A percentile compares a stretch with the other conserved stretches of the same genome.
Conservation (phyloP, 1,140 invertebrate genomes). For the Phenacoccus solenopsis region DNA sequence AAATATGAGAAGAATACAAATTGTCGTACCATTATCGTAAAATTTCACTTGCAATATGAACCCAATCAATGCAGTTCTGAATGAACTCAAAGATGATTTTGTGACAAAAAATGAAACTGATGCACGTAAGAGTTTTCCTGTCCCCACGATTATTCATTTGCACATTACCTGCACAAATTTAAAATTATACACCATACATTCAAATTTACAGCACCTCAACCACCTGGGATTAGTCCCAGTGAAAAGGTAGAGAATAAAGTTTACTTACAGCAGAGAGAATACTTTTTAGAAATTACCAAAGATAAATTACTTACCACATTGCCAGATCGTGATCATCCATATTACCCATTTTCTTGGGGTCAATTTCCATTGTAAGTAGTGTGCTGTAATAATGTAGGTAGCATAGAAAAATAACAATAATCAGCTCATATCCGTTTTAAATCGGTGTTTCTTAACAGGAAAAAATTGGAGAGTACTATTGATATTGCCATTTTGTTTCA, state of each 20-base stretch:
- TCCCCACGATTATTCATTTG: background rate
- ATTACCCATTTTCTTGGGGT: background rate
- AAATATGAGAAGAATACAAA: too few species aligned
- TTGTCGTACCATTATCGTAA: too few species aligned
- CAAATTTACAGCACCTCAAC: background rate
- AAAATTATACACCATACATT: background rate
- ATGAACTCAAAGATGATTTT: slow-evolving; percentile 8
- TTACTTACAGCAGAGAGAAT: background rate
- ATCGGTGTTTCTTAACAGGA: background rate
- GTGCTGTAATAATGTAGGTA: too few species aligned
- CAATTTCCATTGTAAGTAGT: background rate
- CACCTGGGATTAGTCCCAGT: background rate
- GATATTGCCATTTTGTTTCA: background rate
- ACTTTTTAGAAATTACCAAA: background rate
- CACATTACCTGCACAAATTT: background rate
- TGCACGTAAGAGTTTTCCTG: background rate
- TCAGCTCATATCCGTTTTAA: background rate
- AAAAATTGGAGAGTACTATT: background rate
- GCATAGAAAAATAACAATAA: background rate
- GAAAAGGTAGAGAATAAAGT: background rate
- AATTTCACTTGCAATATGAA: background rate
- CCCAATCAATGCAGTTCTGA: background rate
- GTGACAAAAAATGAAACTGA: background rate
- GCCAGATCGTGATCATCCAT: background rate
- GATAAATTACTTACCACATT: background rate